Base-by-base conservation (phyloP, 2,888 invertebrate genomes). In the Heliconius ismenius region DNA sequence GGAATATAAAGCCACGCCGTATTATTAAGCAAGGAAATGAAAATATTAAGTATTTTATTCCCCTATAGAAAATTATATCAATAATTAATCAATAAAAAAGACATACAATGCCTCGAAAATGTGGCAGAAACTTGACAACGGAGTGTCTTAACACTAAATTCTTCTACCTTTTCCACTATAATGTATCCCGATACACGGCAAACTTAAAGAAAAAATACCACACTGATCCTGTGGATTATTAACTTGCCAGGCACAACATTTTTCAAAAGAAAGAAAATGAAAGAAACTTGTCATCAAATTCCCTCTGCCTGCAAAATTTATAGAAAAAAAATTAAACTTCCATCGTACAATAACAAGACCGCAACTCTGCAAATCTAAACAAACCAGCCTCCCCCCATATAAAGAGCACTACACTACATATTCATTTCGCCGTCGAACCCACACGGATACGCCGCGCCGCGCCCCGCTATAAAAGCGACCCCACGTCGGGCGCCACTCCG, bases 401-500 rank as follows among this genome's bases (percentile, higher is more conserved):
- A 60, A 72, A 72, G 60, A 72, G 15, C 72, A 72, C 72, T 62
- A 73, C 72, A 72, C 72, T 62, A 73, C 60, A 73, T 62, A 62
- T 73, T 73, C 62, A 39, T 73, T 28, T 21, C 11, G 62, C 0
- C 36, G 26, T 28, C 54, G 49, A 21, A 54, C 39, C 36, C 54
- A 32, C 32, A 32, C 32, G 49, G 49, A 9, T 21, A 21, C 7
- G 7, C 32, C 32, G 7, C 32, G n/a, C 28, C 54, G 49, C 21
- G 26, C 39, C 49, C 54, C 6, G 63, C 54, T 7, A 72, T 67
- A 74, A 69, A 65, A 28, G 15, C 70, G 60, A 69, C 43, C 78
- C 79, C 78, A 74, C 54, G 63, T 65, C 68, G 78, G 79, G 79
- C 79, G 79, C 79, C 79, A 75, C 54, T 39, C 36, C 36, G 78